Conservation (phyloP, 2,888 invertebrate species). For the Theodoxus fluviatilis region DNA sequence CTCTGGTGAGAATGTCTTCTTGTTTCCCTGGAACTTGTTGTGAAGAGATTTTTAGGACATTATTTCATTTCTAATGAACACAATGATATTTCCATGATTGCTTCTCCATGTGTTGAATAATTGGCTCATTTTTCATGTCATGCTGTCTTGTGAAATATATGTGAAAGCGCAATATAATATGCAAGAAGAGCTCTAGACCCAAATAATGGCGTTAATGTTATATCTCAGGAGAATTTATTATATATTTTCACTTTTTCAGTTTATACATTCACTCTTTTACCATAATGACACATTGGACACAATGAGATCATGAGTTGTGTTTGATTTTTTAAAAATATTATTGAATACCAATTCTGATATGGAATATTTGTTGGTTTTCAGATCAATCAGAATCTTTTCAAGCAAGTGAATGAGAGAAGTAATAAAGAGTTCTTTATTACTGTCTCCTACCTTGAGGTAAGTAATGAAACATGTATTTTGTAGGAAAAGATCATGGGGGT, state of each 20-base stretch:
- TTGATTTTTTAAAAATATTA: neutral
- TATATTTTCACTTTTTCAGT: too few species aligned
- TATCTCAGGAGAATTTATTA: too few species aligned
- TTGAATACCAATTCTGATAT: neutral
- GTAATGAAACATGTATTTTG: slow-evolving; percentile 41
- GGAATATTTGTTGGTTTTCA: slow-evolving; percentile 32
- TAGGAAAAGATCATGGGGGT: slow-evolving; percentile 60
- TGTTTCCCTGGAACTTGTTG: neutral
- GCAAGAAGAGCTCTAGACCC: too few species aligned
- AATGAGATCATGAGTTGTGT: too few species aligned
- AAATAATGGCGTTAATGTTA: too few species aligned
- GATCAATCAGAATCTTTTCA: slow-evolving; percentile 51
- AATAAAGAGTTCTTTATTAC: slow-evolving; percentile 57
- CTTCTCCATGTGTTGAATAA: too few species aligned
- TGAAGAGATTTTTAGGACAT: too few species aligned
- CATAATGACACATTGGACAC: too few species aligned
- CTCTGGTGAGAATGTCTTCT: slow-evolving; percentile 43
- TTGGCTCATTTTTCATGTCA: too few species aligned
- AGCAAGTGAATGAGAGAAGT: slow-evolving; percentile 43
- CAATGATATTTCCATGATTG: neutral
- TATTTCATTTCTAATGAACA: neutral
- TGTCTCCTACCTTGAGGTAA: slow-evolving; percentile 58
- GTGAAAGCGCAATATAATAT: too few species aligned
- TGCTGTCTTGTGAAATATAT: too few species aligned
- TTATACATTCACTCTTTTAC: too few species aligned